phyloP scores from a whole-genome alignment of 2,888 invertebrate species.

The Zelleria hepariella region DNA sequence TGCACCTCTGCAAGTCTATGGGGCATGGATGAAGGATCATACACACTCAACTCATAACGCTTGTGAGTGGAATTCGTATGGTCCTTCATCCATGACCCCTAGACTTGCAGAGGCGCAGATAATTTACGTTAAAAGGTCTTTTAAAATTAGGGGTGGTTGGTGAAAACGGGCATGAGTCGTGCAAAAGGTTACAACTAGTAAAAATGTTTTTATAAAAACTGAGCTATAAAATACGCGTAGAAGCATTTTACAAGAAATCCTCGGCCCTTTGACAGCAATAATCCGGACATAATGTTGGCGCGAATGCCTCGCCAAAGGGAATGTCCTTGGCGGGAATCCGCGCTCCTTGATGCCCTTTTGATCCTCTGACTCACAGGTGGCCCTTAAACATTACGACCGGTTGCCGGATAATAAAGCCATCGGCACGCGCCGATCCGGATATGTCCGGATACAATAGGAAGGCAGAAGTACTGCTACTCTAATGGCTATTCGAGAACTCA shows the following conservation, averaged over 20 bases:
- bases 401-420: slow-evolving; percentile 44
- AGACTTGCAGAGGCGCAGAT: too few species aligned
- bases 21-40: too few species aligned
- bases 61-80: too few species aligned
- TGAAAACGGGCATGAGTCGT: too few species aligned
- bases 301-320: background rate
- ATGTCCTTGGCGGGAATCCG: background rate
- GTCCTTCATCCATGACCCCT: too few species aligned
- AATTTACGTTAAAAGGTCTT: too few species aligned
- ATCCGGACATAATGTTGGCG: background rate
- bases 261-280: background rate
- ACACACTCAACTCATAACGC: too few species aligned
- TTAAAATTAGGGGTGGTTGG: too few species aligned
- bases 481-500: too few species aligned
- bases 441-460: background rate
- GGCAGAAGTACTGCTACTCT: background rate
- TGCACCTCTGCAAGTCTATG: too few species aligned
- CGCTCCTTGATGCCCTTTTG: slow-evolving; percentile 2
- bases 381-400: slow-evolving; percentile 26
- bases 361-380: slow-evolving; percentile 33
- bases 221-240: background rate
- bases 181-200: too few species aligned
- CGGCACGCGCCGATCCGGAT: slow-evolving; percentile 24
- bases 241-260: background rate
- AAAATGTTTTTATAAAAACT: too few species aligned